Evolutionary conservation across 2,797 vertebrate genomes (phyloP).

Genomic region (Botia almorhae): DNA sequence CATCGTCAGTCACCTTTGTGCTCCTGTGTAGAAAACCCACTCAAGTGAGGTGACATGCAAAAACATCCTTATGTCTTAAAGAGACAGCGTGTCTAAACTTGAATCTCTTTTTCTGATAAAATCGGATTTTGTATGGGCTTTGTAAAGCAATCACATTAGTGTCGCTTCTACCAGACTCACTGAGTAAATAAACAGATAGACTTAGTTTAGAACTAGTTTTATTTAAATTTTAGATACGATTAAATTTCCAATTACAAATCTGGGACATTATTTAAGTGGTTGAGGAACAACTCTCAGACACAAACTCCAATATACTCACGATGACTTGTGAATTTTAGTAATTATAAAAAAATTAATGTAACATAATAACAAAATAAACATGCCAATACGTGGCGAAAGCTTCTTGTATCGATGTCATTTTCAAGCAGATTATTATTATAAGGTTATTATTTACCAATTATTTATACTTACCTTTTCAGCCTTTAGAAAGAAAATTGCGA

Average conservation of each 20-base stretch:
- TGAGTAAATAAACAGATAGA: not conserved
- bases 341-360: not conserved
- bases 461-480: not conserved
- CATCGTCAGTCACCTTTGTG: not conserved
- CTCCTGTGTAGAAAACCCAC: not conserved
- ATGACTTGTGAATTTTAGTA: not conserved
- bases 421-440: not conserved
- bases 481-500: not conserved
- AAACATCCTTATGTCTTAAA: slow-evolving; percentile 18
- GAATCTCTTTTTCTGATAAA: not conserved
- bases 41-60: not conserved
- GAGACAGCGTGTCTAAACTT: not conserved
- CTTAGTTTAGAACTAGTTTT: not conserved
- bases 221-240: not conserved
- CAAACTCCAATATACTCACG: not conserved
- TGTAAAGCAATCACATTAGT: not conserved
- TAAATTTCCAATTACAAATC: not conserved
- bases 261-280: not conserved
- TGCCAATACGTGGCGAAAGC: not conserved
- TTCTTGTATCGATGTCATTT: not conserved
- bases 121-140: not conserved
- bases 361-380: not conserved
- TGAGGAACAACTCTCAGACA: not conserved
- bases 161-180: not conserved
- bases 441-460: not conserved